Conservation (phyloP, 2,113 vertebrate genomes). For the Leptobrachium ailaonicum region DNA sequence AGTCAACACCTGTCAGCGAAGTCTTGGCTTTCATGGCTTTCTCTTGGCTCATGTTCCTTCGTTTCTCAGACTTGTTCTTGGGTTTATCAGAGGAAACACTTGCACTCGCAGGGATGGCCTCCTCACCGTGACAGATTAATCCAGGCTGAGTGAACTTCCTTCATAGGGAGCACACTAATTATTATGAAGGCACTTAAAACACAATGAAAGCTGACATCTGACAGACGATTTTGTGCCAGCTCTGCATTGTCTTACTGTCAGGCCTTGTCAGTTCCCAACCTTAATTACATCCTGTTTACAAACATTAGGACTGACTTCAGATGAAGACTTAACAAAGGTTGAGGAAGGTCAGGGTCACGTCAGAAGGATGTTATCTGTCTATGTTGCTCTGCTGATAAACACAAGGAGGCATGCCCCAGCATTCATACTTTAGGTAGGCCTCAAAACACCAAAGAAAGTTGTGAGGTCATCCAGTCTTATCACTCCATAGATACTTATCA, state of each 20-base stretch:
- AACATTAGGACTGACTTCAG: conserved; percentile 86
- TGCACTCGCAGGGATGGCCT: conserved; percentile 90
- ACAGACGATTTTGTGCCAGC: conserved; percentile 79
- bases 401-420: conserved; percentile 53
- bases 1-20: conserved; percentile 89
- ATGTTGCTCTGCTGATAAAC: conserved; percentile 71
- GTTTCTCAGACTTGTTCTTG: conserved; percentile 70
- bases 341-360: conserved; percentile 85
- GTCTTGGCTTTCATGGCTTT: conserved; percentile 64
- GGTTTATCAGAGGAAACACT: conserved; percentile 99
- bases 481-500: conserved; percentile 59
- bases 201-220: conserved; percentile 95
- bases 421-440: conserved; percentile 63
- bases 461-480: conserved; percentile 54
- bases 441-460: not conserved
- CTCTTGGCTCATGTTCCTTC: conserved; percentile 55
- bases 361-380: conserved; percentile 83
- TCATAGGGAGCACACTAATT: conserved; percentile 96
- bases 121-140: conserved; percentile 95
- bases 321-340: conserved; percentile 84
- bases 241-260: conserved; percentile 88
- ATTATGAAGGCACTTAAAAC: conserved; percentile 87
- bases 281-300: conserved; percentile 99
- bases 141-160: conserved; percentile 95
- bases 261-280: conserved; percentile 85